Evolutionary conservation across 1,140 invertebrate genomes (phyloP).

Genomic region (Vollenhovia emeryi): DNA sequence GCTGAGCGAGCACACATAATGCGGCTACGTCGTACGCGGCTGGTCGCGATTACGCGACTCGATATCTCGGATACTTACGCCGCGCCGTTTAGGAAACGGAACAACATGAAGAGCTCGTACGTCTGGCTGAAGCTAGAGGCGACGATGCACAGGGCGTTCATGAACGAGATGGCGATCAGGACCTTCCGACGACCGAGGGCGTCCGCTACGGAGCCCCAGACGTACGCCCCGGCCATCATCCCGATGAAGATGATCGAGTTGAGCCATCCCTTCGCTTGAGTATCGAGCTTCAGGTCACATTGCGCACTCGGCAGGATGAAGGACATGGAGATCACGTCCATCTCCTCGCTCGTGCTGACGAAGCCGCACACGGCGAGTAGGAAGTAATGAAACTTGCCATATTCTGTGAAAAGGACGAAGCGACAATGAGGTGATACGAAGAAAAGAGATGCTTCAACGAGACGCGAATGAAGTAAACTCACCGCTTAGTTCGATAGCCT

Average conservation of each 20-base stretch:
- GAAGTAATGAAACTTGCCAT: conserved; percentile 96
- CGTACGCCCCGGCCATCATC: conserved; percentile 97
- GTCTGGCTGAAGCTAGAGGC: conserved; percentile 94
- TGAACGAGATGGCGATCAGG: conserved; percentile 94
- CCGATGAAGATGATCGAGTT: conserved; percentile 95
- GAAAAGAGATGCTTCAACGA: neutral
- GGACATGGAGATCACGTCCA: conserved; percentile 97
- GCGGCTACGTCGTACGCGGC: neutral
- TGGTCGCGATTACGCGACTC: neutral
- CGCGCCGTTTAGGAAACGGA: conserved; percentile 95
- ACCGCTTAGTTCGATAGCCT: conserved; percentile 92
- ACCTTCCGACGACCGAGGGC: conserved; percentile 93
- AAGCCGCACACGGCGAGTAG: conserved; percentile 95
- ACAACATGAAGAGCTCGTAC: conserved; percentile 94
- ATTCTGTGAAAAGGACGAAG: conserved; percentile 86
- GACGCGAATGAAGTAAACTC: conserved; percentile 66
- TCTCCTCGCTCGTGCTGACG: conserved; percentile 97
- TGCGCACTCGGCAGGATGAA: conserved; percentile 97
- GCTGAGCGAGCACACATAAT: neutral
- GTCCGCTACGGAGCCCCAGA: conserved; percentile 96
- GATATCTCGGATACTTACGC: conserved; percentile 89
- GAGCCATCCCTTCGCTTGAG: conserved; percentile 95
- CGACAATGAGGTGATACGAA: neutral
- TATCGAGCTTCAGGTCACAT: conserved; percentile 95
- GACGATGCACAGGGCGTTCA: conserved; percentile 95